phyloP scores from a whole-genome alignment of 2,113 vertebrate species.

The Sylvilagus bachmani region DNA sequence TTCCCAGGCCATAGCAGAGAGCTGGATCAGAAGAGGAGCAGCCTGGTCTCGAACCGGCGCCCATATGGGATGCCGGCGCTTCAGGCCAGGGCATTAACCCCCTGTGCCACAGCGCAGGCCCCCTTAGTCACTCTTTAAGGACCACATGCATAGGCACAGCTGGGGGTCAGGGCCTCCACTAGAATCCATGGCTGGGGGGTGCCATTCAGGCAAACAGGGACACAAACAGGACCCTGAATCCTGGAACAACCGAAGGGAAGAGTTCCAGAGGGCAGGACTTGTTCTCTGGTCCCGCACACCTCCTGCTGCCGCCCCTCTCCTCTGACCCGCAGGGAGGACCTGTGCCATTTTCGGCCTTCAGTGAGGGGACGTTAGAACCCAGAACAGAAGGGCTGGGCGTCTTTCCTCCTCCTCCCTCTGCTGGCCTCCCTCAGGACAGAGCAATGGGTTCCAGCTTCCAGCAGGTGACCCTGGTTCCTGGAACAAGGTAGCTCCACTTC shows the following conservation, averaged over 20 bases:
- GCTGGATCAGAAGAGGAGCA: neutral
- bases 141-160: neutral
- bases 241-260: neutral
- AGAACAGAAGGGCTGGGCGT: no score
- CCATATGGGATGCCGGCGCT: no score
- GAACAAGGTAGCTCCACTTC: neutral
- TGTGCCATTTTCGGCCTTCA: neutral
- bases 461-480: neutral
- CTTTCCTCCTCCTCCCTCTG: neutral
- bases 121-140: neutral
- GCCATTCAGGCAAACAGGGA: neutral
- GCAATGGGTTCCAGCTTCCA: neutral
- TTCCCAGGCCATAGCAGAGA: no score
- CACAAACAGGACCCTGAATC: neutral
- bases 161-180: neutral
- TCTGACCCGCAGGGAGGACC: neutral
- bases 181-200: no score
- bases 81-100: no score
- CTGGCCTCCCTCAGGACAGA: neutral
- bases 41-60: no score
- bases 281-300: fast-evolving
- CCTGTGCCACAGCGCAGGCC: no score
- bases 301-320: neutral
- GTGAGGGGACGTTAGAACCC: neutral
- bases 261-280: neutral